phyloP scores from a whole-genome alignment of 2,797 vertebrate species.

The Micropoecilia bifurca region DNA sequence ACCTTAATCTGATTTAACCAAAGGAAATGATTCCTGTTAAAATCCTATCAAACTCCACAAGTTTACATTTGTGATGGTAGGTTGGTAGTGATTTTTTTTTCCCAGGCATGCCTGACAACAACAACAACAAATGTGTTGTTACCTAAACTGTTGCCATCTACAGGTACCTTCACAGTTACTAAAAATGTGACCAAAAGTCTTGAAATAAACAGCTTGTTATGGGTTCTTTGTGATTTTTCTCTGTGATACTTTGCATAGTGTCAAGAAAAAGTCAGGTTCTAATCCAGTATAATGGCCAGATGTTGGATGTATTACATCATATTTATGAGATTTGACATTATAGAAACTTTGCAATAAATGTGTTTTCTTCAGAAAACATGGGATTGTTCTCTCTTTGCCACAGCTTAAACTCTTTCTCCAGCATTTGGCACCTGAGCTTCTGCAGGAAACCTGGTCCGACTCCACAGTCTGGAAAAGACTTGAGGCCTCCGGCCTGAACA shows the following conservation, averaged over 20 bases:
- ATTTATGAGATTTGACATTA: neutral
- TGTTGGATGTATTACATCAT: neutral
- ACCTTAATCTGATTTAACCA: neutral
- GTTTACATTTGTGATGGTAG: neutral
- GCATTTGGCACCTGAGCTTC: conserved; percentile 29
- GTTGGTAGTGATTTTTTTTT: neutral
- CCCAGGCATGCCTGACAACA: neutral
- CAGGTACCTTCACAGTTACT: neutral
- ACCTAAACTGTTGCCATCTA: neutral
- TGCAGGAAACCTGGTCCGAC: conserved; percentile 32
- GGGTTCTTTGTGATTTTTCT: neutral
- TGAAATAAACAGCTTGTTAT: neutral
- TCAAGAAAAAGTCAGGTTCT: neutral
- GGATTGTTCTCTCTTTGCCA: neutral
- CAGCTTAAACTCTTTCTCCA: conserved; percentile 25
- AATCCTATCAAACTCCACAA: neutral
- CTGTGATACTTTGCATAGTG: neutral
- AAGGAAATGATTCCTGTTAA: neutral
- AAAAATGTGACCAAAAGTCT: neutral
- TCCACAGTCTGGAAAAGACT: conserved; percentile 39
- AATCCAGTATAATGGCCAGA: neutral
- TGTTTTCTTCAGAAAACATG: neutral
- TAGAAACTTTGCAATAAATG: neutral
- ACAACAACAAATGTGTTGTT: neutral
- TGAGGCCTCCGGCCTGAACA: conserved; percentile 41